Evolutionary conservation across 2,113 vertebrate genomes (phyloP), one percentile per base, ranked within the genome.

Genomic region (Mixornis gularis): DNA sequence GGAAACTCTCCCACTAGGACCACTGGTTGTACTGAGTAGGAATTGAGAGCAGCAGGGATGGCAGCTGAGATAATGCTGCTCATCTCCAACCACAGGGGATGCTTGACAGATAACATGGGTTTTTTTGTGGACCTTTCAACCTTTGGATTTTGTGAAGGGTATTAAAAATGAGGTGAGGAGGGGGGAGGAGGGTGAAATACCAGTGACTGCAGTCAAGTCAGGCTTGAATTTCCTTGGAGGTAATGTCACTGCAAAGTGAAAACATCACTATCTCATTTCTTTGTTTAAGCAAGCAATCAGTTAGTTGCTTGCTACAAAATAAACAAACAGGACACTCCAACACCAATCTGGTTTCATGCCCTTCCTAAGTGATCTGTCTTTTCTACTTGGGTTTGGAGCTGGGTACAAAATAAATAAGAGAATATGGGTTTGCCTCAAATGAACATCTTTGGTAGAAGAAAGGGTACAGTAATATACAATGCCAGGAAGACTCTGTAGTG

Each of bases 301-400:
- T 93, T 92, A 93, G 84, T 64, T 91, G 58, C 83, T 87, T 81
- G n/a, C 73, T 86, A 59, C 82, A 79, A 91, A 92, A 93, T 22
- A 91, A 95, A 92, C 87, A 94, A 91, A 76, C 68, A 87, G 60
- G 10, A 51, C 48, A 49, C 52, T 93, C 49, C 40, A 52, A 22
- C 20, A 34, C 44, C 79, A 62, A 21, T 69, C 74, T 86, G 85
- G 22, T 86, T 91, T 81, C 55, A 59, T 0, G 9, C 41, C 53
- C 41, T 83, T 5, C 59, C 46, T 72, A 74, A 92, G 40, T 69
- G 83, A 94, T 89, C 44, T n/a, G 48, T 65, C 36, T 69, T 69
- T 93, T 55, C 69, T 89, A 8, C 30, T 64, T 3, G 0, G 8
- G 12, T 69, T 80, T 79, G 79, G 56, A 82, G 60, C n/a, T 34